Base-by-base conservation (phyloP, 2,113 vertebrate genomes). In the Elanus axillaris region DNA sequence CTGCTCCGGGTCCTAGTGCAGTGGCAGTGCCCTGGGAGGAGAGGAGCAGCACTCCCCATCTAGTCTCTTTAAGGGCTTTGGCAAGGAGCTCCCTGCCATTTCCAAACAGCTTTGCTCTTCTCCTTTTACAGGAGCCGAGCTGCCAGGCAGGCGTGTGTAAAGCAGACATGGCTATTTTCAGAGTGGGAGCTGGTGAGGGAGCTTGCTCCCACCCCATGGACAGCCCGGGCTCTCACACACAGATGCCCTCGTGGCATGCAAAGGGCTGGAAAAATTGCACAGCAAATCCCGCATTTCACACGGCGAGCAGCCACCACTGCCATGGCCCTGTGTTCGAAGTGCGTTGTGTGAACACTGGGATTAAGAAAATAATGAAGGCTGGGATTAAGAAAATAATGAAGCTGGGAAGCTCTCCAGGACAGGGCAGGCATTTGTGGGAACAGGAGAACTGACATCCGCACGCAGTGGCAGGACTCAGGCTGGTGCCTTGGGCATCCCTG, bases 71-170 rank as follows among this genome's bases (percentile, higher is more conserved):
- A 94, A 95, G 64, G 40, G 55, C 27, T 9, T 56, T 72, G 66
- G 21, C 88, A 82, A 4, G 4, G 26, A 80, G 73, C 69, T 77
- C 72, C 21, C 58, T 59, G 59, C 13, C 63, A 16, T 73, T 50
- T 58, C 76, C 89, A 74, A 93, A 81, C 5, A 3, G 47, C 67
- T 81, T 89, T 63, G 91, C 55, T 88, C 69, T 56, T 92, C 73
- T 97, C 96, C 93, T 95, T 90, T 93, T 87, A 83, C 91, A 96
- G 94, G 40, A 92, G 72, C 50, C 2, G 31, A 89, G 94, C 71
- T 1, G 1, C 18, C 52, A 27, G 90, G 76, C 82, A 89, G 90
- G 86, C 83, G 3, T 79, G 66, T 90, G 68, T 52, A 72, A 66
- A 75, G 60, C 42, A 80, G 47, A 42, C 68, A 4, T 6, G 67